Percentiles rank a stretch among this genome's conserved stretches.
phyloP scores from a whole-genome alignment of 2,113 vertebrate genomes.

The Crypturellus undulatus region DNA sequence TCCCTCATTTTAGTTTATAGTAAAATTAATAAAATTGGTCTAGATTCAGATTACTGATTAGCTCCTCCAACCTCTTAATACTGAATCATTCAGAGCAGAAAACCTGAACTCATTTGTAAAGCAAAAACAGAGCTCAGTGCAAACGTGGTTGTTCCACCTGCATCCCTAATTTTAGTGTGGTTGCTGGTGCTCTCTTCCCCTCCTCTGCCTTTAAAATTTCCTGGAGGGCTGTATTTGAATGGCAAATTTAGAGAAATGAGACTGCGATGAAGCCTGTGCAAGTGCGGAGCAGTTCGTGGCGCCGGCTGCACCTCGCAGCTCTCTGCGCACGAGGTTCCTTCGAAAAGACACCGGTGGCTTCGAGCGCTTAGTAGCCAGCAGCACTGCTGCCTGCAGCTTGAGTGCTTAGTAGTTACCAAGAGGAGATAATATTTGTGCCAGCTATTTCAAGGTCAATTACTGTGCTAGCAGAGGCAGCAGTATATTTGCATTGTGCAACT shows the following conservation, averaged over 20 bases:
- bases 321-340: background rate
- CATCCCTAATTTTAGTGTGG: background rate
- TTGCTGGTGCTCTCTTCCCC: background rate
- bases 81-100: background rate
- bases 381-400: slow-evolving; percentile 4
- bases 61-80: background rate
- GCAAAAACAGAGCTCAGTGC: background rate
- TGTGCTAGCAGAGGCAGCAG: slow-evolving; percentile 48
- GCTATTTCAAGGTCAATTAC: slow-evolving; percentile 34
- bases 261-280: background rate
- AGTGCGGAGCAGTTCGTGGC: background rate
- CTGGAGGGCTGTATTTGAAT: background rate
- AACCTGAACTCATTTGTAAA: background rate
- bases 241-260: background rate
- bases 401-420: background rate
- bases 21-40: background rate
- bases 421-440: slow-evolving; percentile 38
- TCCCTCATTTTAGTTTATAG: background rate
- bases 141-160: background rate
- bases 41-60: background rate
- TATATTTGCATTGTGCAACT: slow-evolving; percentile 49
- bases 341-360: background rate
- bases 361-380: background rate
- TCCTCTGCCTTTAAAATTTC: background rate
- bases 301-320: background rate